A percentile compares a stretch with the other conserved stretches of the same genome.
phyloP scores from a whole-genome alignment of 64 coral and sea anemone genomes.

The Pachyseris speciosa region DNA sequence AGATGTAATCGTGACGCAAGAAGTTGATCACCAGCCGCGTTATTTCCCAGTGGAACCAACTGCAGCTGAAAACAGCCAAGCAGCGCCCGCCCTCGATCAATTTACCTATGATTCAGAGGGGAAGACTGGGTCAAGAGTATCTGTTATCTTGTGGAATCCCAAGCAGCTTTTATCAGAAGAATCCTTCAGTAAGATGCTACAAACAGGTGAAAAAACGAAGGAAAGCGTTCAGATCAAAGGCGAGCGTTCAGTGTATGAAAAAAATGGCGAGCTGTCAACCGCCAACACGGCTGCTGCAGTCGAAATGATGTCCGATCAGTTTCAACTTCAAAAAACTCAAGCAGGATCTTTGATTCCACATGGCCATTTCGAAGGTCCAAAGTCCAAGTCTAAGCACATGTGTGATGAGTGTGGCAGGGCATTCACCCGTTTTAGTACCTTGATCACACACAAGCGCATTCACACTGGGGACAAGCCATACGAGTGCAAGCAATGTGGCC shows the following conservation, averaged over 20 bases:
- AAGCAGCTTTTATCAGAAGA: not conserved
- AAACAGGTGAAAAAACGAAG: not conserved
- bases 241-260: not conserved
- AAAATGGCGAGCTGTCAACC: too few species aligned
- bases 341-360: not conserved
- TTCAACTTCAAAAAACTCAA: not conserved
- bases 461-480: constrained; percentile 81
- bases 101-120: not conserved
- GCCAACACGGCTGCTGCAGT: too few species aligned
- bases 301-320: not conserved
- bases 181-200: not conserved
- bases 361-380: too few species aligned
- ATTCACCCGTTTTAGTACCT: constrained; percentile 77
- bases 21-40: not conserved
- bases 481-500: constrained; percentile 64
- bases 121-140: not conserved
- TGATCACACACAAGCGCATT: constrained; percentile 81
- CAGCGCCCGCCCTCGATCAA: not conserved
- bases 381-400: too few species aligned
- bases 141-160: not conserved
- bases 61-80: not conserved
- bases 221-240: not conserved
- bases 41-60: not conserved
- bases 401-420: constrained; percentile 81
- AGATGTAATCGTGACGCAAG: not conserved